These are phyloP conservation scores for Drosophila histrio DNA, from an alignment of 2,888 invertebrate species.

Conservation along the genomic window DNA sequence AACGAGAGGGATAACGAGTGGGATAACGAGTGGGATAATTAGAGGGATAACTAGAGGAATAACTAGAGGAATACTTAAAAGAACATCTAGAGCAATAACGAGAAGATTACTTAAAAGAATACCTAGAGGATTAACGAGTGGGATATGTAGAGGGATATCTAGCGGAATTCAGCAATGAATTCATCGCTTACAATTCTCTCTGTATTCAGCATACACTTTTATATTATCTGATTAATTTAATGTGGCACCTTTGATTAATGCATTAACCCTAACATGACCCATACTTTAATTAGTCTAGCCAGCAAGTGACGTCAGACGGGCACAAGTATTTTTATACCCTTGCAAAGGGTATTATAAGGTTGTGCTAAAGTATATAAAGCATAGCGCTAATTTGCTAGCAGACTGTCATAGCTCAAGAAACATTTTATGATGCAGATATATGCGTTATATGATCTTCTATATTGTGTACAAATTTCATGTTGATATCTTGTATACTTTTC, in stretches of 20 bases:
- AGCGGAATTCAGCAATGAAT: background rate
- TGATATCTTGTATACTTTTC: no score
- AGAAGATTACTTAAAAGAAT: no score
- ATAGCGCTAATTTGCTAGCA: no score
- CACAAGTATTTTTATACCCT: background rate
- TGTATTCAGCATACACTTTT: background rate
- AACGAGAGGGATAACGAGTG: background rate
- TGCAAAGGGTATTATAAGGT: background rate
- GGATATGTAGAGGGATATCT: background rate
- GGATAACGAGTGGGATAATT: no score
- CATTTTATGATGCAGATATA: no score
- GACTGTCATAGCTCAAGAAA: no score
- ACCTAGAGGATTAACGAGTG: no score
- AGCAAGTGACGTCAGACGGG: background rate
- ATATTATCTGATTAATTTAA: background rate
- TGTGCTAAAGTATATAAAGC: background rate
- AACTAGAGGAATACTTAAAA: no score
- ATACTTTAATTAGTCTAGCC: conserved; percentile 18
- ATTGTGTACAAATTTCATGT: no score
- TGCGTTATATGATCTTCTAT: no score
- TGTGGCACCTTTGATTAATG: conserved; percentile 6
- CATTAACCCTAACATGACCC: conserved; percentile 1
- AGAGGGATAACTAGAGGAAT: background rate
- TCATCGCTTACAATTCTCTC: no score
- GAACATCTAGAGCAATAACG: no score